Base-by-base conservation (phyloP, 2,113 vertebrate genomes). In the Cyanoderma ruficeps region DNA sequence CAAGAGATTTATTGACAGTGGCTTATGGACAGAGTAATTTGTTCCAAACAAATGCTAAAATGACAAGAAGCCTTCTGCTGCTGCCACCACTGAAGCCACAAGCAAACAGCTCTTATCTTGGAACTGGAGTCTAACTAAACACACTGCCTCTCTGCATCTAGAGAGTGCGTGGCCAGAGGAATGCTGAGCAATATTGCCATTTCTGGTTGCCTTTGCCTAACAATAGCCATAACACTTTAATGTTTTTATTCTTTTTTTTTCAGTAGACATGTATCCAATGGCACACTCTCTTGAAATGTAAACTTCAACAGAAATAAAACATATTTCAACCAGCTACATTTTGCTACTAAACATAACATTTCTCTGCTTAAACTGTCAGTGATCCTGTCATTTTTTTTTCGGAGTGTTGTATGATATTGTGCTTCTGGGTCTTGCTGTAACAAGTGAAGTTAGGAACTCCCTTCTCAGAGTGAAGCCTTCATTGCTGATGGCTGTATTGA, bases 401-500 rank as follows among this genome's bases (percentile, higher is more conserved):
- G 53, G 94, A 94, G 93, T 84, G 80, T 96, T 87, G 94, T 90
- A 72, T 95, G 96, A 97, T 91, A 95, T 31, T 75, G 79, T 83
- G 49, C 94, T 97, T 93, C 89, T 96, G 93, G 84, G 87, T 90
- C 80, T 83, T 97, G 78, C 88, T 87, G 31, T 74, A 96, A 92
- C 67, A 81, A 83, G 90, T 95, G 97, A 97, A 98, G 63, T 96
- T 97, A 96, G 83, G 96, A 96, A 97, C 98, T 98, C 98, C 95
- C 97, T 93, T 96, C 90, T 90, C 90, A 75, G 92, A 95, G 95
- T 90, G 92, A 94, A 95, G 80, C 76, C 91, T 96, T 93, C 95
- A 95, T 93, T 98, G 97, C 67, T 97, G 98, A 97, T 94, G 96
- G 86, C 90, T 87, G 41, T 96, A 98, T 97, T 97, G 98, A 98